phyloP scores from a whole-genome alignment of 2,888 invertebrate species.

The Pandemis heparana region DNA sequence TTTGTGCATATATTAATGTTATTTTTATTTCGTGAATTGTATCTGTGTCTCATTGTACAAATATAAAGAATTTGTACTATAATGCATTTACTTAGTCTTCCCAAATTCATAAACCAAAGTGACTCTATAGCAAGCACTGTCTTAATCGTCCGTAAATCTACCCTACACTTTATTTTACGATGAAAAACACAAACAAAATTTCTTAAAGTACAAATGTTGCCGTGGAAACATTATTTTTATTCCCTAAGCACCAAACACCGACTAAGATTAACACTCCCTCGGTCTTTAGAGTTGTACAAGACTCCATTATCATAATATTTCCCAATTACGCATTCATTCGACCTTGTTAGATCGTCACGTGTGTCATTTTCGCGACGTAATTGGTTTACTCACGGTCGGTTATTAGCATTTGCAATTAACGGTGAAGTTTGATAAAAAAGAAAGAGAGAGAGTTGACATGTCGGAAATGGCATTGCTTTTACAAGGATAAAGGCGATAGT shows the following conservation, averaged over 20 bases:
- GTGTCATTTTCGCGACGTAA: conserved; percentile 41
- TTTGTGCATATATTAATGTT: too few relatives aligned
- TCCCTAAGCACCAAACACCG: conserved; percentile 4
- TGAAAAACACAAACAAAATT: background rate
- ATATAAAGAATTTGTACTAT: too few relatives aligned
- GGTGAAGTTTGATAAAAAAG: conserved; percentile 4
- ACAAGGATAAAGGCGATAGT: too few relatives aligned
- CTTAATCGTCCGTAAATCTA: too few relatives aligned
- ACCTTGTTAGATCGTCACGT: conserved; percentile 49
- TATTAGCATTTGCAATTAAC: conserved; percentile 1
- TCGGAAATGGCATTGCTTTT: background rate
- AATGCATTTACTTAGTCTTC: too few relatives aligned
- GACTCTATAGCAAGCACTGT: too few relatives aligned
- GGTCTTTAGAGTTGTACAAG: conserved; percentile 52
- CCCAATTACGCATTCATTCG: conserved; percentile 59
- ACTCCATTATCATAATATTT: conserved; percentile 64
- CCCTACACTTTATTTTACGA: too few relatives aligned
- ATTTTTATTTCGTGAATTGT: too few relatives aligned
- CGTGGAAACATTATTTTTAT: background rate
- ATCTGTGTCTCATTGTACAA: too few relatives aligned
- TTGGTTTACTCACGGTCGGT: conserved; percentile 23
- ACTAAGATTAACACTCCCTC: conserved; percentile 12
- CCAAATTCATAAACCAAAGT: too few relatives aligned
- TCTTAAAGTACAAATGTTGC: background rate
- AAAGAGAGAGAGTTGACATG: background rate